These are phyloP conservation scores for Idaea biselata DNA, from an alignment of 2,888 invertebrate genomes.

Conservation along the genomic window DNA sequence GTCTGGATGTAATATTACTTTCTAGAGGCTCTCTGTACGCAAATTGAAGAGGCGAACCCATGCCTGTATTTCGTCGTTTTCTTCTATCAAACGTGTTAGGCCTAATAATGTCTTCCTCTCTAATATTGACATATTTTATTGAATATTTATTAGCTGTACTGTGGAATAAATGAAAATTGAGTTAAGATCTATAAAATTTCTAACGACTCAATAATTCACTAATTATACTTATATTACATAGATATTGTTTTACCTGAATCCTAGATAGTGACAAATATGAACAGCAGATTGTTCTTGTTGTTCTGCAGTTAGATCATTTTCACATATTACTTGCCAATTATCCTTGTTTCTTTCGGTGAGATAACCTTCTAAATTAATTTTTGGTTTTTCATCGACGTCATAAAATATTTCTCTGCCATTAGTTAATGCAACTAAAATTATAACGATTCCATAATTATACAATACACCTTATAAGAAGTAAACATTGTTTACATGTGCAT, in stretches of 20 bases:
- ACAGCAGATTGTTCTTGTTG: constrained; percentile 73
- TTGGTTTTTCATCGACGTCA: constrained; percentile 83
- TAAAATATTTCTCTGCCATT: constrained; percentile 81
- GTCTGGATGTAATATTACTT: constrained; percentile 36
- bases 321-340: constrained; percentile 85
- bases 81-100: constrained; percentile 35
- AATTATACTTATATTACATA: background rate
- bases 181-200: background rate
- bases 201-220: background rate
- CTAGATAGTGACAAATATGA: constrained; percentile 84
- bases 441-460: constrained; percentile 7
- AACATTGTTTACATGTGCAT: background rate
- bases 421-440: constrained; percentile 83
- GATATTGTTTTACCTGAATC: constrained; percentile 78
- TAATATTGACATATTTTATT: constrained; percentile 63
- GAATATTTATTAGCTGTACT: constrained; percentile 63
- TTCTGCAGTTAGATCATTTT: constrained; percentile 62
- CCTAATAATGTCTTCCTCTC: constrained; percentile 44
- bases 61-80: constrained; percentile 42
- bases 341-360: constrained; percentile 82
- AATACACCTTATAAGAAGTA: too few species aligned
- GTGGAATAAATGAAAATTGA: constrained; percentile 23
- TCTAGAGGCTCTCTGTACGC: constrained; percentile 43
- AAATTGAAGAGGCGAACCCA: constrained; percentile 52
- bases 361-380: constrained; percentile 81